Base-by-base conservation (phyloP, 2,888 invertebrate species). In the Charanyca ferruginea region DNA sequence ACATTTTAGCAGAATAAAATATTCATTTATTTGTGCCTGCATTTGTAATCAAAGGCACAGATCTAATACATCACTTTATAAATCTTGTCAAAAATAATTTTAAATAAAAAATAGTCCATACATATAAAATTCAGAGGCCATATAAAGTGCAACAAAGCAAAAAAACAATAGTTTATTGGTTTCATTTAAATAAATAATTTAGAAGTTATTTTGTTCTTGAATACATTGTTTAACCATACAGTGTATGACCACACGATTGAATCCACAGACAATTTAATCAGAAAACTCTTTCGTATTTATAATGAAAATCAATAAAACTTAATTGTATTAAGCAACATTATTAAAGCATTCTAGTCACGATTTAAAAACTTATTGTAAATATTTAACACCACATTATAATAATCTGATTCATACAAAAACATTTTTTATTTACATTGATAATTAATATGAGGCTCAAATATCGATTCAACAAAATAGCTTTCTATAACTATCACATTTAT, bases 1-100 rank as follows among this genome's bases (percentile, higher is more conserved):
- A n/a, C n/a, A n/a, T n/a, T n/a, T n/a, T n/a, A n/a, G n/a, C n/a
- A n/a, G n/a, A n/a, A n/a, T n/a, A n/a, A n/a, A n/a, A n/a, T n/a
- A n/a, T n/a, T n/a, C n/a, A n/a, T n/a, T n/a, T n/a, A 35, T 44
- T 25, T 47, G 22, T 13, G 44, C 35, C 25, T 6, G 11, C 23
- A 13, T 23, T 41, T 32, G 8, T 35, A 22, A 58, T 18, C 25
- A 74, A 62, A 71, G 59, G 38, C 51, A 71, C 71, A 74, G 68
- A 71, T 81, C 68, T 59, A 52, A 44, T 49, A 58, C 18, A 77
- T 66, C 48, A 69, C 49, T 38, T 49, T 3, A 20, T 53, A 60
- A 49, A 35, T 45, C 25, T 49, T 28, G 38, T 68, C 61, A 44
- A 38, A 25, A 59, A 18, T 20, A 20, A 9, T 20, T 38, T 25